Conservation (phyloP, 2,888 invertebrate genomes). For the Leptopilina syphax region DNA sequence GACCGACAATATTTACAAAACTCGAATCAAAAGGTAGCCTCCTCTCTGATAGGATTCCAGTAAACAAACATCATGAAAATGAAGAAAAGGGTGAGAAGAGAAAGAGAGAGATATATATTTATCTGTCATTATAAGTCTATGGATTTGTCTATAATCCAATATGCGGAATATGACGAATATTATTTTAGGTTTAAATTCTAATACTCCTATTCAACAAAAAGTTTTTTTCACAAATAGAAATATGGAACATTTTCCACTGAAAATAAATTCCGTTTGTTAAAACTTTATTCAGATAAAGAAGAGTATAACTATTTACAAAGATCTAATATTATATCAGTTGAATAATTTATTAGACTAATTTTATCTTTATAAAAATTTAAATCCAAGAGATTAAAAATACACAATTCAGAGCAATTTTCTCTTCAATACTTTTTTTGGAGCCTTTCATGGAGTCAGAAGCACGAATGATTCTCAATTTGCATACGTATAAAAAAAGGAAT, state of each 20-base stretch:
- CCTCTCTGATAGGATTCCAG: constrained; percentile 2
- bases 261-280: too few species aligned
- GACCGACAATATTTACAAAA: constrained; percentile 19
- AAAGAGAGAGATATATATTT: background rate
- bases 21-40: constrained; percentile 23
- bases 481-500: constrained; percentile 41
- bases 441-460: constrained; percentile 9
- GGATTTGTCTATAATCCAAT: background rate
- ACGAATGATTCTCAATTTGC: constrained; percentile 11
- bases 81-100: background rate
- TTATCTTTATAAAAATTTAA: background rate
- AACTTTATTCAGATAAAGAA: too few species aligned
- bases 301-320: too few species aligned
- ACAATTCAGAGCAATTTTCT: background rate
- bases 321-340: too few species aligned
- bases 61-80: constrained; percentile 8
- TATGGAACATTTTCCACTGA: too few species aligned
- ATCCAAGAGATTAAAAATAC: background rate
- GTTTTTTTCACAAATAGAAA: too few species aligned
- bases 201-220: background rate
- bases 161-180: background rate
- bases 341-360: too few species aligned
- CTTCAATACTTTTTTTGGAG: background rate
- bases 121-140: background rate
- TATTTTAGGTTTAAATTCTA: background rate